Evolutionary conservation across 1,140 invertebrate species (phyloP).

Genomic region (Euschistus heros): DNA sequence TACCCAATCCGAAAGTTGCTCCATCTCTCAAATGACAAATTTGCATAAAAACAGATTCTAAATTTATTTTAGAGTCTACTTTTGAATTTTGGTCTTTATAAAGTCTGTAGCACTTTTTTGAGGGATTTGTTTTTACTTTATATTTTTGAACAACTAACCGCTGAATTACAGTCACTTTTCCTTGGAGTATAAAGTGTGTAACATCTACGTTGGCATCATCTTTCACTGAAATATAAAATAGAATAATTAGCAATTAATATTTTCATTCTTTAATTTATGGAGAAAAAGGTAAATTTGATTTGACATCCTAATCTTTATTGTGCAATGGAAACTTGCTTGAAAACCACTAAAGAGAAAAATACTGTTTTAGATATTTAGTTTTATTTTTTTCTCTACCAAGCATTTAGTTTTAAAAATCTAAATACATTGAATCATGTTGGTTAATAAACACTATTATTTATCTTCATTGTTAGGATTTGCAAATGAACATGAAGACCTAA

Average conservation of each 20-base stretch:
- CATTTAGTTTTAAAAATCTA: too few species aligned
- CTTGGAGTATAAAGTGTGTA: constrained; percentile 19
- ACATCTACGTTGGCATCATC: constrained; percentile 23
- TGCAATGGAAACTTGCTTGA: too few species aligned
- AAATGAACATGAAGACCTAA: too few species aligned
- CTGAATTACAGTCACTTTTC: constrained; percentile 17
- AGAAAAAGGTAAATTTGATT: too few species aligned
- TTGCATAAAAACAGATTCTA: constrained; percentile 19
- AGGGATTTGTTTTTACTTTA: not conserved
- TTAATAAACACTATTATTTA: too few species aligned
- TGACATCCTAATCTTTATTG: too few species aligned
- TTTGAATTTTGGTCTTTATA: not conserved
- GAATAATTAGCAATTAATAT: not conserved
- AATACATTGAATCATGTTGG: too few species aligned
- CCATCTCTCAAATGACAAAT: constrained; percentile 17
- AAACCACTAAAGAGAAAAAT: too few species aligned
- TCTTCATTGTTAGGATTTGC: too few species aligned
- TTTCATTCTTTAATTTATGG: too few species aligned
- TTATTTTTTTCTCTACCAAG: too few species aligned
- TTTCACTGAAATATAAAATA: constrained; percentile 12
- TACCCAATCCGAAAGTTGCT: constrained; percentile 21
- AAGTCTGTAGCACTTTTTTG: not conserved
- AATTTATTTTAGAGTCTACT: not conserved
- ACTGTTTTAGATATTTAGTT: too few species aligned
- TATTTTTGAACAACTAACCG: constrained; percentile 4